These are phyloP conservation scores for Denticeps clupeoides DNA, from an alignment of 2,797 vertebrate genomes.

Conservation along the genomic window DNA sequence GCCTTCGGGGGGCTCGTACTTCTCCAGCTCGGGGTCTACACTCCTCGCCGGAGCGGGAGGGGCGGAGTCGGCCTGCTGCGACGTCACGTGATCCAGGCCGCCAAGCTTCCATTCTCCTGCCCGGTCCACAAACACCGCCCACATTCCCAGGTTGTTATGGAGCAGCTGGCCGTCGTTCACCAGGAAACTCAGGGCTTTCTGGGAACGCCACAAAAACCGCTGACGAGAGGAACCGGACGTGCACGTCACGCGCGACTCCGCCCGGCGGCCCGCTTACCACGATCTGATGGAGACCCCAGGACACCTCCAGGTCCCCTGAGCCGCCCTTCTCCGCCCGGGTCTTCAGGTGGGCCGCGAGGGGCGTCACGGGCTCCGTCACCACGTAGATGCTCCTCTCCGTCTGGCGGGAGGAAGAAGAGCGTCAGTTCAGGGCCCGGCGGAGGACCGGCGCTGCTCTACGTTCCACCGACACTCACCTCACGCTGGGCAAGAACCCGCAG, in stretches of 20 bases:
- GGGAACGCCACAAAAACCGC: background rate
- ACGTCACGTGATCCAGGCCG: conserved; percentile 73
- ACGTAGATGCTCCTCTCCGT: conserved; percentile 84
- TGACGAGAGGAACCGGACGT: background rate
- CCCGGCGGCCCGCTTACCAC: conserved; percentile 58
- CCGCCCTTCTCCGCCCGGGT: conserved; percentile 54
- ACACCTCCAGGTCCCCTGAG: conserved; percentile 72
- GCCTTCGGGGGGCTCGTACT: conserved; percentile 81
- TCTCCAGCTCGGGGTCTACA: conserved; percentile 73
- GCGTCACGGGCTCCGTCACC: conserved; percentile 81
- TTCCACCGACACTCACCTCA: conserved; percentile 46
- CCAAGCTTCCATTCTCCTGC: conserved; percentile 91
- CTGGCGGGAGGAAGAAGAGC: conserved; percentile 41
- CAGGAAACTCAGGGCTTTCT: conserved; percentile 88
- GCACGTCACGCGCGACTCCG: no score
- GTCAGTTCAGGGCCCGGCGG: background rate
- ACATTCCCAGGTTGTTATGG: conserved; percentile 77
- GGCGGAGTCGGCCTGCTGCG: conserved; percentile 62
- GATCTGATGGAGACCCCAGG: conserved; percentile 88
- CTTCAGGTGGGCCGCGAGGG: conserved; percentile 68
- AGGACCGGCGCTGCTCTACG: background rate
- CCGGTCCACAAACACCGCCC: conserved; percentile 81
- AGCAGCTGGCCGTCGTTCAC: conserved; percentile 81
- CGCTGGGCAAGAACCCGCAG: conserved; percentile 38
- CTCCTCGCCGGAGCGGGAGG: conserved; percentile 56